These are phyloP conservation scores for Entomobrya proxima DNA, from an alignment of 2,888 invertebrate species.

Conservation along the genomic window DNA sequence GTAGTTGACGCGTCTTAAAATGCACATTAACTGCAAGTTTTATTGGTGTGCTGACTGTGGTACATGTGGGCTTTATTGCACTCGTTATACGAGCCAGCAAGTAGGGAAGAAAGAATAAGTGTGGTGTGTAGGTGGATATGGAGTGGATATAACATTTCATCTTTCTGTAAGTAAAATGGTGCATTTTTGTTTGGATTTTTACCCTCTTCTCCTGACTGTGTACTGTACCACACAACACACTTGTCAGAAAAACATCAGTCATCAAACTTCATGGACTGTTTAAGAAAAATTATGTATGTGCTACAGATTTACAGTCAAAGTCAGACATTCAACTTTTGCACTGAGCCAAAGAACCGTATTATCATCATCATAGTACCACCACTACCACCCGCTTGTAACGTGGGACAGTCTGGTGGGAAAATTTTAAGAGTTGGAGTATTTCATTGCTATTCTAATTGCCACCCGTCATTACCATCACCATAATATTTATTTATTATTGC, in stretches of 20 bases:
- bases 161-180: neutral
- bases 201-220: neutral
- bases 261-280: slow-evolving; percentile 26
- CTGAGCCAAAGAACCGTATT: slow-evolving; percentile 15
- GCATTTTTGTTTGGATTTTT: neutral
- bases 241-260: neutral
- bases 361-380: neutral
- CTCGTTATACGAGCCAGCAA: slow-evolving; percentile 14
- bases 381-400: neutral
- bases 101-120: slow-evolving; percentile 11
- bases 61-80: slow-evolving; percentile 28
- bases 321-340: slow-evolving; percentile 13
- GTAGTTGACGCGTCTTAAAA: slow-evolving; percentile 26
- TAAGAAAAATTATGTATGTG: neutral
- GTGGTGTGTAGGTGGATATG: too few species aligned
- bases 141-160: neutral
- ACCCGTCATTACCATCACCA: slow-evolving; percentile 57
- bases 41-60: slow-evolving; percentile 15
- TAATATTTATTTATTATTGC: slow-evolving; percentile 56
- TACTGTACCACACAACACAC: neutral
- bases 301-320: neutral
- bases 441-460: slow-evolving; percentile 46
- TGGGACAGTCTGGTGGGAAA: slow-evolving; percentile 56
- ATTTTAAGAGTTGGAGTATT: slow-evolving; percentile 7
- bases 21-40: slow-evolving; percentile 29